Evolutionary conservation across 2,113 vertebrate species (phyloP).

Genomic region (Lutjanus erythropterus): DNA sequence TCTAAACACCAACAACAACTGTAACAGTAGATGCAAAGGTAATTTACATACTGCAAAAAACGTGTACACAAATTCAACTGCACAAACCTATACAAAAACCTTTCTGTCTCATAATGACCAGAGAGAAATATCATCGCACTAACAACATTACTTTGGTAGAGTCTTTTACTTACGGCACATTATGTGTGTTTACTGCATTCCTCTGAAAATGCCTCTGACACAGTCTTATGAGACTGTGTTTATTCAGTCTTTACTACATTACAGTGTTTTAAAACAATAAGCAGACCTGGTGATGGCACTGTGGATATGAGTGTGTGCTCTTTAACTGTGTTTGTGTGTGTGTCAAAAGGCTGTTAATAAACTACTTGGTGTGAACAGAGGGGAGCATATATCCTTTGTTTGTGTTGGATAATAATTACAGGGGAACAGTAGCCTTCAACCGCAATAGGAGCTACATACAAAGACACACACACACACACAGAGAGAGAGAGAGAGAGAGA

Average conservation of each 20-base stretch:
- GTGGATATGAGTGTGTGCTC: conserved; percentile 19
- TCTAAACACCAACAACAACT: too few species aligned
- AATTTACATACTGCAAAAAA: neutral
- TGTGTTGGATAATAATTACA: conserved; percentile 50
- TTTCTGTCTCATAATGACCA: conserved; percentile 9
- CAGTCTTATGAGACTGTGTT: conserved; percentile 27
- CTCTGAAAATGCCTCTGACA: conserved; percentile 1
- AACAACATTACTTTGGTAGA: conserved; percentile 4
- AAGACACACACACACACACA: neutral
- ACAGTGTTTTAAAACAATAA: conserved; percentile 50
- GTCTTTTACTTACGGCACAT: conserved; percentile 55
- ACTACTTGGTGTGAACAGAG: conserved; percentile 21
- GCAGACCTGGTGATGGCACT: neutral
- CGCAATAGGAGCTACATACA: neutral
- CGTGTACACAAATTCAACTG: neutral
- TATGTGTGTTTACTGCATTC: neutral
- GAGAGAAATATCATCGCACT: neutral
- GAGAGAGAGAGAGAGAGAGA: too few species aligned
- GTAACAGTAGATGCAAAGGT: too few species aligned
- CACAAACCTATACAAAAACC: neutral
- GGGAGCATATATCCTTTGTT: conserved; percentile 21
- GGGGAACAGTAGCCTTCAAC: conserved; percentile 46
- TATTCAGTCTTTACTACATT: conserved; percentile 23
- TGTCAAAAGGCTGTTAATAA: conserved; percentile 12
- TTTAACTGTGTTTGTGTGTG: conserved; percentile 16